These are phyloP conservation scores for Chiloscyllium plagiosum DNA, from an alignment of 2,113 vertebrate species.

Conservation along the genomic window DNA sequence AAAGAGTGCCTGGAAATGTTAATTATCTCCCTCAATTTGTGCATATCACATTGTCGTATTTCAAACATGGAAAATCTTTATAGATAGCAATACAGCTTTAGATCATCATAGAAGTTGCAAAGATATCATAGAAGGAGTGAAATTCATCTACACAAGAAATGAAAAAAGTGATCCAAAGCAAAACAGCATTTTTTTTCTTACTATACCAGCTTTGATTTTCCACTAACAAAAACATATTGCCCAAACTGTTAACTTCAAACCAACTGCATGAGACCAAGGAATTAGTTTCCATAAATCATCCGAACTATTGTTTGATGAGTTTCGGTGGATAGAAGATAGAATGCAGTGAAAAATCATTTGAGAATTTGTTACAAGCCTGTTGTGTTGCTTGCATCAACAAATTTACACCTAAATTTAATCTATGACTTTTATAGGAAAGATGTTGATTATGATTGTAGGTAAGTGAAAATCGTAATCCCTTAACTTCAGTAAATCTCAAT, in stretches of 20 bases:
- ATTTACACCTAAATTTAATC: background rate
- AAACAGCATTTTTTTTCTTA: background rate
- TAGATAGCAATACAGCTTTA: background rate
- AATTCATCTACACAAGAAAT: background rate
- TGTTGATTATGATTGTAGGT: constrained; percentile 13
- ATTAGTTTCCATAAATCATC: background rate
- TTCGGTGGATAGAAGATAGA: background rate
- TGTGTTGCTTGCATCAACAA: background rate
- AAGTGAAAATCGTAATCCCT: background rate
- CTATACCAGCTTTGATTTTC: background rate
- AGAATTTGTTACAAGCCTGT: background rate
- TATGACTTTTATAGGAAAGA: constrained; percentile 30
- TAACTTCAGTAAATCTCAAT: background rate
- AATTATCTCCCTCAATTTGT: constrained; percentile 27
- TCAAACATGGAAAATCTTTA: constrained; percentile 27
- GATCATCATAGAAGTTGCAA: background rate
- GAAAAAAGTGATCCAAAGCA: background rate
- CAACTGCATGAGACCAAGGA: background rate
- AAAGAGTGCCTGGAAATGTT: constrained; percentile 32
- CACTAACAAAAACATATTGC: background rate
- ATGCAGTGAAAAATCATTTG: background rate
- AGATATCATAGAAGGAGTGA: background rate
- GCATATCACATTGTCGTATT: background rate
- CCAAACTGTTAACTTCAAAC: background rate
- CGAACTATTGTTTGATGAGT: background rate